Conservation (phyloP, 2,888 invertebrate species). For the Spilosoma lubricipeda region DNA sequence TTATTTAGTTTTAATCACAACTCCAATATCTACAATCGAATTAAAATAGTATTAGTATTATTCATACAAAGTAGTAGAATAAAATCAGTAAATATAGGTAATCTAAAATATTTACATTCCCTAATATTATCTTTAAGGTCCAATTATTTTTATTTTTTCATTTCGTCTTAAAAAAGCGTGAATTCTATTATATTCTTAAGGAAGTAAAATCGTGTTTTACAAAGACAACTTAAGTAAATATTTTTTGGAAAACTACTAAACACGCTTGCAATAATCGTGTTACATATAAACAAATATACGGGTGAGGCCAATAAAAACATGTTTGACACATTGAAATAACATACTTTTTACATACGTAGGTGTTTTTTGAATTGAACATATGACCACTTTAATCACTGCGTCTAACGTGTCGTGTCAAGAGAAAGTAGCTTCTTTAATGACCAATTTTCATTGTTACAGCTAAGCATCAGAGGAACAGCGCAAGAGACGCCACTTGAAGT, state of each 20-base stretch:
- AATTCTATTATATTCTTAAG: neutral
- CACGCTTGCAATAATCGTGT: too few relatives aligned
- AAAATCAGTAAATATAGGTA: neutral
- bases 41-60: too few relatives aligned
- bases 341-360: neutral
- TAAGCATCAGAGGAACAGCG: slow-evolving; percentile 82
- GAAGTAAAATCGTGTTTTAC: too few relatives aligned
- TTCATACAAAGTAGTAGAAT: too few relatives aligned
- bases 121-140: too few relatives aligned
- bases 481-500: slow-evolving; percentile 77
- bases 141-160: neutral
- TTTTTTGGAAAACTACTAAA: neutral
- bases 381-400: neutral
- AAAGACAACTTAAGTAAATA: neutral
- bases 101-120: neutral
- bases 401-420: neutral
- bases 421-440: neutral
- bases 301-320: neutral
- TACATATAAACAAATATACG: too few relatives aligned
- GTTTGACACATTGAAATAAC: neutral
- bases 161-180: neutral
- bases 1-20: too few relatives aligned
- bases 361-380: too few relatives aligned
- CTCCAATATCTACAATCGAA: too few relatives aligned
- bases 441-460: slow-evolving; percentile 73